phyloP scores from a whole-genome alignment of 2,888 invertebrate genomes.

The Myopa tessellatipennis region DNA sequence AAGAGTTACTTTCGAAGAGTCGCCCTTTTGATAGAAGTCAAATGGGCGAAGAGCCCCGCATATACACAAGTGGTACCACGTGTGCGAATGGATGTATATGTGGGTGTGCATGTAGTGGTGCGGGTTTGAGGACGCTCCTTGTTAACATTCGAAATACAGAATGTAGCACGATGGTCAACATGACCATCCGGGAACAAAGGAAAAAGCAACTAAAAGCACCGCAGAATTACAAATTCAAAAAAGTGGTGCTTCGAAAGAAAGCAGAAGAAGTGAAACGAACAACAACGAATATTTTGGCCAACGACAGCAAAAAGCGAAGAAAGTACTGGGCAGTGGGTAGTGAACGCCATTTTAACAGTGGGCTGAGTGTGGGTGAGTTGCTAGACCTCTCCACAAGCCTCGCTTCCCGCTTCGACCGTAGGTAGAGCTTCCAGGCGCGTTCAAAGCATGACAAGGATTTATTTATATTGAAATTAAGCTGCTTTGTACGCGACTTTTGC shows the following conservation, averaged over 20 bases:
- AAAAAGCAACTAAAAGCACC: conserved; percentile 1
- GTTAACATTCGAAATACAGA: conserved; percentile 35
- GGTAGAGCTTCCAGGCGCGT: neutral
- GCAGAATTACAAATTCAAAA: conserved; percentile 1
- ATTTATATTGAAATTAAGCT: conserved; percentile 35
- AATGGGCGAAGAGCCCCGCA: neutral
- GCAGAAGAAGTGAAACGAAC: neutral
- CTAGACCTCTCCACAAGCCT: neutral
- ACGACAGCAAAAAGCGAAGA: conserved; percentile 9
- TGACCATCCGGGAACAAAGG: conserved; percentile 1
- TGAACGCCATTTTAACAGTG: neutral
- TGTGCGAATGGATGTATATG: neutral
- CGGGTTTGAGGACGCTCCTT: conserved; percentile 22
- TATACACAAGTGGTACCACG: no score
- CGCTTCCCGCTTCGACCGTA: neutral
- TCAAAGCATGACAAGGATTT: conserved; percentile 33
- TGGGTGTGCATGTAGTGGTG: conserved; percentile 21
- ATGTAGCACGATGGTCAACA: conserved; percentile 31
- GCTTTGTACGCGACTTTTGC: conserved; percentile 8
- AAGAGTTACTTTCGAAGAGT: conserved; percentile 6
- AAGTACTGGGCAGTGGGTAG: neutral
- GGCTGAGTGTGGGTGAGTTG: neutral
- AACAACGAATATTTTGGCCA: conserved; percentile 1
- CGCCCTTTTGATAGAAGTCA: neutral
- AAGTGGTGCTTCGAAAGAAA: neutral